Evolutionary conservation across 2,888 invertebrate genomes (phyloP), one percentile per base, ranked within the genome.

Genomic region (Elaeidobius kamerunicus): DNA sequence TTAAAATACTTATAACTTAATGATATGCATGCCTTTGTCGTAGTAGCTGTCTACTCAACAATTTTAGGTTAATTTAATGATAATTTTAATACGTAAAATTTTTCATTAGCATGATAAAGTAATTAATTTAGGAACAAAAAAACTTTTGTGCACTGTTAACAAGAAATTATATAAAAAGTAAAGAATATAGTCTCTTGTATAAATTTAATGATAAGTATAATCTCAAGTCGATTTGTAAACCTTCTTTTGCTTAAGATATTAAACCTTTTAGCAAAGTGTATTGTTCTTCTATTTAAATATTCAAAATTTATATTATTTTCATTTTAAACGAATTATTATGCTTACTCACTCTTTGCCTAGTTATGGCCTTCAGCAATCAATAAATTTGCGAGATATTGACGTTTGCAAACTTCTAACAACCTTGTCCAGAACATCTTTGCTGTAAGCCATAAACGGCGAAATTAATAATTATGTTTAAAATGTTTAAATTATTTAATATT

Each of bases 101-200:
- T 23, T 7, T 30, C 9, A 4, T 3, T 30, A 30, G 30, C 30
- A 30, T 30, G 30, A 11, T 6, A 11, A 30, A 30, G 6, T 30
- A 30, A 67, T 53, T 52, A 35, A 47, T 43, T 42, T 42, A 30
- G 11, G 4, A 44, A 43, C n/a, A 39, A 12, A 34, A 41, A 23
- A n/a, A 18, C 52, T 52, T 46, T 49, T 54, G 54, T 54, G 54
- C 49, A 45, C 40, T 49, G 54, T 54, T 54, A 54, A 54, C 54
- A 41, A 54, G 42, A 47, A 36, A 52, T 36, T 30, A 50, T 44
- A 23, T 6, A 23, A 23, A 9, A 9, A 6, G 23, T 23, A 4
- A 23, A 23, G 5, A 9, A 23, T 23, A 23, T 23, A 23, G 9
- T 23, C 9, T 23, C 23, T n/a, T n/a, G n/a, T n/a, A n/a, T n/a